A percentile compares a stretch with the other conserved stretches of the same genome.
Conservation (phyloP, 1,140 invertebrate genomes). For the Ctenoplectra terminalis region DNA sequence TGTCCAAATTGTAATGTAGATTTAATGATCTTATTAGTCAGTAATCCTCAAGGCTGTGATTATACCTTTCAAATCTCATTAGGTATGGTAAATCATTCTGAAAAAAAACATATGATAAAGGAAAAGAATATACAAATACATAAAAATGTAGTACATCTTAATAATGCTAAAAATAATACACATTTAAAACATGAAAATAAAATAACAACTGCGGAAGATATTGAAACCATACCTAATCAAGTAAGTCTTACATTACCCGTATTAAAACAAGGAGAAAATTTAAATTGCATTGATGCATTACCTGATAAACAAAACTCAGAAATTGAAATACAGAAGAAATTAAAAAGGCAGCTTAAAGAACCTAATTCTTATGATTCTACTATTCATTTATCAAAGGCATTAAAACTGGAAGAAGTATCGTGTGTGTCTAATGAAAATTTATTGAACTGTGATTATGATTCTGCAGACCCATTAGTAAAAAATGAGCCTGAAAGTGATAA, state of each 20-base stretch:
- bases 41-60: slow-evolving; percentile 40
- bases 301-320: slow-evolving; percentile 1
- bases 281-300: neutral
- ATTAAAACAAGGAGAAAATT: slow-evolving; percentile 6
- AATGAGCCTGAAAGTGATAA: slow-evolving; percentile 28
- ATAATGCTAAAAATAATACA: slow-evolving; percentile 6
- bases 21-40: slow-evolving; percentile 63
- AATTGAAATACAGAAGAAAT: neutral
- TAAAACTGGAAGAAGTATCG: slow-evolving; percentile 15
- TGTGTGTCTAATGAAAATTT: slow-evolving; percentile 6
- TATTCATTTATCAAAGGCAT: neutral
- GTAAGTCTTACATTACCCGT: neutral
- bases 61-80: slow-evolving; percentile 59
- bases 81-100: slow-evolving; percentile 41
- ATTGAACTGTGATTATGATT: slow-evolving; percentile 3
- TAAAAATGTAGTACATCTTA: slow-evolving; percentile 14
- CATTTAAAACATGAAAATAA: slow-evolving; percentile 2
- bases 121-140: slow-evolving; percentile 24
- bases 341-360: slow-evolving; percentile 19
- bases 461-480: slow-evolving; percentile 14
- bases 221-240: slow-evolving; percentile 11
- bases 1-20: slow-evolving; percentile 66
- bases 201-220: neutral
- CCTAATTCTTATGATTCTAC: neutral
- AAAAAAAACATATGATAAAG: slow-evolving; percentile 13